Conservation (phyloP, 2,888 invertebrate species). For the Caradrina kadenii region DNA sequence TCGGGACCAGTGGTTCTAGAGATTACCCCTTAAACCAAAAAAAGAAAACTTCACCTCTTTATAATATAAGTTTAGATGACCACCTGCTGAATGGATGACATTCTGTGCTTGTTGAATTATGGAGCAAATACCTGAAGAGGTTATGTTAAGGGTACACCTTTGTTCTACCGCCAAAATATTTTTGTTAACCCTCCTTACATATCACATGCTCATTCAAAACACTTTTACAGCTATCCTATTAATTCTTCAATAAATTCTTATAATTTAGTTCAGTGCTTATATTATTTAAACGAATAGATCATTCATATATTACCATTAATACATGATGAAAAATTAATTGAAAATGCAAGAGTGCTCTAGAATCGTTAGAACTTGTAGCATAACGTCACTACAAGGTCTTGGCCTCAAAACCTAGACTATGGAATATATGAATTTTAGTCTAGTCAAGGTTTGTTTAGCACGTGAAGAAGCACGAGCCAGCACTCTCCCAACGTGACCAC, state of each 20-base stretch:
- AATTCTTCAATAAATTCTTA: constrained; percentile 9
- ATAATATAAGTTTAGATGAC: too few species aligned
- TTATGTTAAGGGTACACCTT: neutral
- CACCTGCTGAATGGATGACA: too few species aligned
- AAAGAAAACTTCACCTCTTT: too few species aligned
- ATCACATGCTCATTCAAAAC: neutral
- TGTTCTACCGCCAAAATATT: neutral
- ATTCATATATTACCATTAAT: constrained; percentile 20
- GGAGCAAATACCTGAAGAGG: neutral
- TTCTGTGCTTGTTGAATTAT: neutral
- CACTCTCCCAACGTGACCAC: constrained; percentile 74
- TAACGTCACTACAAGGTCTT: constrained; percentile 60
- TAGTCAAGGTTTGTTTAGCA: constrained; percentile 73
- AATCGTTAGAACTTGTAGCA: constrained; percentile 7
- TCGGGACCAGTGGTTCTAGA: too few species aligned
- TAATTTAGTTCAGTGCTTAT: constrained; percentile 8
- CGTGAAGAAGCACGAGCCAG: constrained; percentile 70
- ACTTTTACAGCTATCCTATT: constrained; percentile 25
- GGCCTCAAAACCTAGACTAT: constrained; percentile 73
- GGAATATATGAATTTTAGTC: constrained; percentile 77
- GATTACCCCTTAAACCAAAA: too few species aligned
- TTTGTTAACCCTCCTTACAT: neutral
- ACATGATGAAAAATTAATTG: constrained; percentile 24
- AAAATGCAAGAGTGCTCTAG: constrained; percentile 35
- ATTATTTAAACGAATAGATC: constrained; percentile 17